A percentile compares a stretch with the other conserved stretches of the same genome.
These are phyloP conservation scores for Pomacea canaliculata DNA, from an alignment of 2,888 invertebrate genomes.

Conservation along the genomic window DNA sequence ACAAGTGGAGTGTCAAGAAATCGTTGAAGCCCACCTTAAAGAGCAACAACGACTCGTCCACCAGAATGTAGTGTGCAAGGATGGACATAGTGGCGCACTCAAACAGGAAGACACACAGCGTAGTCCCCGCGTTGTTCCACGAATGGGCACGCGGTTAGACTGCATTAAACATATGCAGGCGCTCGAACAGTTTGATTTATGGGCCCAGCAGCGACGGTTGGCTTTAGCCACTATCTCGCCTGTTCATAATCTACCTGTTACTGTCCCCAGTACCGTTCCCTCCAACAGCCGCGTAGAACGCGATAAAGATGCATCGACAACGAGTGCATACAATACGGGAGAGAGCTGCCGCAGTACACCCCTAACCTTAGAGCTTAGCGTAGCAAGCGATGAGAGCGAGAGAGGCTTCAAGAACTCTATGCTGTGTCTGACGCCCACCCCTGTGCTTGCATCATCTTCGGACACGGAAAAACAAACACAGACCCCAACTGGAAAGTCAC, in stretches of 20 bases:
- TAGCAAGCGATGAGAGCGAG: constrained; percentile 57
- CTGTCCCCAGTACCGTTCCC: constrained; percentile 20
- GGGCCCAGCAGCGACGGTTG: constrained; percentile 22
- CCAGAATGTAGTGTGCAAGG: constrained; percentile 26
- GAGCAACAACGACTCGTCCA: constrained; percentile 32
- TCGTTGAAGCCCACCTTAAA: constrained; percentile 67
- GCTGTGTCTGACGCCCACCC: constrained; percentile 55
- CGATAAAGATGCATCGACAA: constrained; percentile 74
- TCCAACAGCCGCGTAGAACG: constrained; percentile 38
- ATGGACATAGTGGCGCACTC: background rate
- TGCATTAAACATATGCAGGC: constrained; percentile 58
- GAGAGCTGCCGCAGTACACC: constrained; percentile 80
- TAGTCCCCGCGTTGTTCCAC: constrained; percentile 62
- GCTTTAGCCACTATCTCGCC: constrained; percentile 16
- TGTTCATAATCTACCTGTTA: background rate
- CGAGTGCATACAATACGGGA: constrained; percentile 76
- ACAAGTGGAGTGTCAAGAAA: constrained; percentile 73
- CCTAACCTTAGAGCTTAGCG: constrained; percentile 64
- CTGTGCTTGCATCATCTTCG: constrained; percentile 47
- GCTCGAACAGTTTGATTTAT: constrained; percentile 34
- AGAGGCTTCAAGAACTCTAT: constrained; percentile 62
- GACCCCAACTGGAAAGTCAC: constrained; percentile 47
- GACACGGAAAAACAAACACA: constrained; percentile 67
- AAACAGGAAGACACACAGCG: constrained; percentile 43
- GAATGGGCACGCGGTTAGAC: constrained; percentile 67